Base-by-base conservation (phyloP, 2,797 vertebrate species). In the Apodemus agrarius region DNA sequence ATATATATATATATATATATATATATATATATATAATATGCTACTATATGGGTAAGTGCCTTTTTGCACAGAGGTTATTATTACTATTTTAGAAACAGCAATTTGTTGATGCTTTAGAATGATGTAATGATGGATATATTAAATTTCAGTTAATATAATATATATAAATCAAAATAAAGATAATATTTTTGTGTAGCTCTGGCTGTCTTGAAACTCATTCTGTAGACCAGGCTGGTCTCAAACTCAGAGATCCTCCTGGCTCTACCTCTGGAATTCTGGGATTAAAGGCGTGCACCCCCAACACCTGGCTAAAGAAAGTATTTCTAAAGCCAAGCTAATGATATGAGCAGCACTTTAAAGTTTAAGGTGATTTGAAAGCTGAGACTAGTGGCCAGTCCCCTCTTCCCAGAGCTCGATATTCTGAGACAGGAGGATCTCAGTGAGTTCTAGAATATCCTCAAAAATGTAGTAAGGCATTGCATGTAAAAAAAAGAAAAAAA, bases 101-200 rank as follows among this genome's bases (percentile, higher is more conserved):
- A 82, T 46, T 61, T 49, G 11, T 67, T 75, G 29, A 59, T 86
- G 37, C 76, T 82, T 86, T 83, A 46, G 37, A 82, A 94, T 8
- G 3, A 96, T 17, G 24, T 79, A 43, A 19, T 21, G 93, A 2
- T 49, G 12, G 21, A 91, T 65, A 57, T 2, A 54, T n/a, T n/a
- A 76, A 86, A 24, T 76, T 92, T 69, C 22, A 84, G 86, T 52
- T 59, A 81, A 82, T 22, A 93, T 59, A 81, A 82, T 22, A 93
- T 19, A 16, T 52, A 67, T 78, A 69, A 67, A 46, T 24, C n/a
- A 78, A 79, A 92, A 75, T 83, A 91, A 94, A 67, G 43, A 54
- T 61, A 78, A 78, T 46, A 74, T 67, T 57, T 69, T 57, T 54
- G 52, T 49, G n/a, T 81, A 81, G 54, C n/a, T 1, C n/a, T 16